Base-by-base conservation (phyloP, 2,797 vertebrate species). In the Catharus ustulatus region DNA sequence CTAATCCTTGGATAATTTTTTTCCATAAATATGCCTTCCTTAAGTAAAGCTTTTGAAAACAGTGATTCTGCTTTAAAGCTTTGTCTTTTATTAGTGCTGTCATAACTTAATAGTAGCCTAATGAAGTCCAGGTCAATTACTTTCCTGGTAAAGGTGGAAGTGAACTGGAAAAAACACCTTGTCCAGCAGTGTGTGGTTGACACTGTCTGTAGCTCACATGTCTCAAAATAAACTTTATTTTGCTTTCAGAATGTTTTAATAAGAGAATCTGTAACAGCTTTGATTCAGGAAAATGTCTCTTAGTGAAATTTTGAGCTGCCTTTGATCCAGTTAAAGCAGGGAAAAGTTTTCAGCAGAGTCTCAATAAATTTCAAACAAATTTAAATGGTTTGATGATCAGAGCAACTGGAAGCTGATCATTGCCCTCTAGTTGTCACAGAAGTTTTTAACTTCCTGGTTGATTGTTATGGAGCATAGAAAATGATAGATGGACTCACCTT, bases 341-440 rank as follows among this genome's bases (percentile, higher is more conserved):
- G 89, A 55, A 74, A 72, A n/a, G 42, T 92, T 95, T 91, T 89
- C 76, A 94, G 62, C 58, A 68, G 68, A 92, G 78, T 46, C 64
- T 93, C 12, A 14, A 51, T 76, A 79, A 75, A 84, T 92, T 74
- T 87, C 63, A 71, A 14, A 54, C 76, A 81, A 75, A 84, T 92
- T 74, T 87, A 66, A 71, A 46, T 73, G 76, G 48, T 40, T 88
- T 85, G 71, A 76, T 54, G 84, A 89, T 83, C 86, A 81, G 89
- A 73, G 80, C 55, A 77, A 49, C 77, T 72, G 84, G 91, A 93
- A 89, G 84, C 86, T 91, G 90, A 92, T 94, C 90, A 15, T 92
- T 96, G 94, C 96, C 94, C 94, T 97, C 91, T 96, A 91, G 91
- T 97, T 97, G 96, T 92, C 87, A 87, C 46, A 88, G 69, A 43